Percentiles rank a stretch among this genome's conserved stretches.
Conservation (phyloP, 2,888 invertebrate genomes). For the Mesorhabditis spiculigera region DNA sequence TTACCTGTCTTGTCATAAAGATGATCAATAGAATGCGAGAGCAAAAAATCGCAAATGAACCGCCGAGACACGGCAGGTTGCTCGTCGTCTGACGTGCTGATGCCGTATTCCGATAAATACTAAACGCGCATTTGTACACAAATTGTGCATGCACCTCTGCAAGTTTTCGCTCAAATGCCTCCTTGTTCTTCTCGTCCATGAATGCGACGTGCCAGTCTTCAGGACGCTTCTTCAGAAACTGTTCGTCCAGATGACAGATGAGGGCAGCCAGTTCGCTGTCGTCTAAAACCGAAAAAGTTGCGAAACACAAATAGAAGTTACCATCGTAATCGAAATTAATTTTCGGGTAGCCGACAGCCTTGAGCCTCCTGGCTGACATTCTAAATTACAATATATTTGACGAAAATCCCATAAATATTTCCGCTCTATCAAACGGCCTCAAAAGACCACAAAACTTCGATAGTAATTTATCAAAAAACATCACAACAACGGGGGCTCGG, state of each 20-base stretch:
- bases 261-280: constrained; percentile 24
- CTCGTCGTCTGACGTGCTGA: background rate
- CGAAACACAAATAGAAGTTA: background rate
- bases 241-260: constrained; percentile 26
- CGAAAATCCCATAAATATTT: background rate
- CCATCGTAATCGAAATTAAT: constrained; percentile 32
- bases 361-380: constrained; percentile 34
- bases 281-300: constrained; percentile 17
- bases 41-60: constrained; percentile 27
- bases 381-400: constrained; percentile 2
- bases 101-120: constrained; percentile 28
- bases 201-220: constrained; percentile 29
- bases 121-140: constrained; percentile 12
- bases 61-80: constrained; percentile 15
- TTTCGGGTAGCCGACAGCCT: constrained; percentile 27
- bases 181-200: constrained; percentile 22
- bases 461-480: too few species aligned
- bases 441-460: too few species aligned
- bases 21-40: constrained; percentile 22
- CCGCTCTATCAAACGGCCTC: too few species aligned
- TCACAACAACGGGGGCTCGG: too few species aligned
- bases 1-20: constrained; percentile 29
- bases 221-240: constrained; percentile 21
- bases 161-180: constrained; percentile 20
- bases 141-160: constrained; percentile 16